Conservation (phyloP, 2,797 vertebrate species). For the Lateolabrax maculatus region DNA sequence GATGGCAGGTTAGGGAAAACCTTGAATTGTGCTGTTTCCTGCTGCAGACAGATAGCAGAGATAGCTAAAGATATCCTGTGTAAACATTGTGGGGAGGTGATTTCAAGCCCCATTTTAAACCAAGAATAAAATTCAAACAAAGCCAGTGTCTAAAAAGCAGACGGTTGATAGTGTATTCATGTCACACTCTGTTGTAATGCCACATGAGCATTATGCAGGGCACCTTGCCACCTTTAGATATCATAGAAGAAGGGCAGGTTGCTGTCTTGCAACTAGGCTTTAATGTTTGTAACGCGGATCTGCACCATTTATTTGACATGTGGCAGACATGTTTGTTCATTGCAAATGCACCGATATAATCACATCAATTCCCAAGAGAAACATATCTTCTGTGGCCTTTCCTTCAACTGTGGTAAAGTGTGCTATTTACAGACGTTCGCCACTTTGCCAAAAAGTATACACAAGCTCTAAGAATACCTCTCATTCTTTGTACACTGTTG, state of each 20-base stretch:
- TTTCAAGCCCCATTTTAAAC: conserved; percentile 40
- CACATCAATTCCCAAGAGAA: conserved; percentile 23
- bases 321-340: conserved; percentile 19
- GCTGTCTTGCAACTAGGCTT: conserved; percentile 22
- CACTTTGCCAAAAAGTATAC: background rate
- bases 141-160: conserved; percentile 31
- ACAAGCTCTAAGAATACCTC: background rate
- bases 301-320: conserved; percentile 32
- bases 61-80: conserved; percentile 17
- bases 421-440: conserved; percentile 26
- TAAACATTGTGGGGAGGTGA: conserved; percentile 31
- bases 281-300: conserved; percentile 29
- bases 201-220: conserved; percentile 38
- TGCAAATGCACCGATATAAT: conserved; percentile 26
- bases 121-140: conserved; percentile 37
- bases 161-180: conserved; percentile 26
- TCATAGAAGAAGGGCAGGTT: conserved; percentile 31
- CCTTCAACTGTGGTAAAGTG: background rate
- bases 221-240: conserved; percentile 45
- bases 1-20: conserved; percentile 51
- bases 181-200: conserved; percentile 29
- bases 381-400: conserved; percentile 6
- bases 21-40: conserved; percentile 38
- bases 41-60: conserved; percentile 42
- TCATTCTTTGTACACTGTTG: conserved; percentile 3